phyloP scores from a whole-genome alignment of 2,888 invertebrate species.

The Chymomyza fuscimana region DNA sequence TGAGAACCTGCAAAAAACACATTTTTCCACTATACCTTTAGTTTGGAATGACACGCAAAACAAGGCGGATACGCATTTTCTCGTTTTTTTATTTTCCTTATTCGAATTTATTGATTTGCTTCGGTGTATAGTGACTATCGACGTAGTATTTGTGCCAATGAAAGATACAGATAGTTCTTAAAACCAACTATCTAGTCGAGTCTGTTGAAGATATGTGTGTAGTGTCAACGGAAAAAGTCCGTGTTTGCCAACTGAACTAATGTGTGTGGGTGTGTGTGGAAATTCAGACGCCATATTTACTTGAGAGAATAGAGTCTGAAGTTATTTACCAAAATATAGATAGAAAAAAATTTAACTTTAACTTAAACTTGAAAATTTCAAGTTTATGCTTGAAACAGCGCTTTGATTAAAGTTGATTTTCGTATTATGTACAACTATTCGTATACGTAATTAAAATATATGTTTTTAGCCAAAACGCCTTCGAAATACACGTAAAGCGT shows the following conservation, averaged over 20 bases:
- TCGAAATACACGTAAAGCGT: no score
- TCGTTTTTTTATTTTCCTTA: conserved; percentile 3
- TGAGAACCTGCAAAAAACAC: conserved; percentile 9
- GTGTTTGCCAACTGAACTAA: background rate
- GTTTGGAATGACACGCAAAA: conserved; percentile 29
- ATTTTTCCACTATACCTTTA: conserved; percentile 8
- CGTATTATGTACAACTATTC: no score
- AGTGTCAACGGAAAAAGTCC: background rate
- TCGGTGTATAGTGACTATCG: background rate
- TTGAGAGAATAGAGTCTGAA: no score
- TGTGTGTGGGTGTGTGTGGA: no score
- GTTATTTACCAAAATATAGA: no score
- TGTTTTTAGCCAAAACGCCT: no score
- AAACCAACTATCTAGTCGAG: background rate
- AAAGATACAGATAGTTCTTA: background rate
- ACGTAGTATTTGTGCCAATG: background rate
- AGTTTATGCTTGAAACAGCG: no score
- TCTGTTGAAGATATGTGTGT: background rate
- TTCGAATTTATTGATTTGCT: background rate
- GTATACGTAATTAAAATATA: no score
- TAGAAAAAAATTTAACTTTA: no score
- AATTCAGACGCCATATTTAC: no score
- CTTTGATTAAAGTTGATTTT: no score
- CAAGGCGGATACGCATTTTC: conserved; percentile 39
- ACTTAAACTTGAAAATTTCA: no score